These are phyloP conservation scores for Plumapathes pennacea DNA, from an alignment of 92 coral and sea anemone species.

Conservation along the genomic window DNA sequence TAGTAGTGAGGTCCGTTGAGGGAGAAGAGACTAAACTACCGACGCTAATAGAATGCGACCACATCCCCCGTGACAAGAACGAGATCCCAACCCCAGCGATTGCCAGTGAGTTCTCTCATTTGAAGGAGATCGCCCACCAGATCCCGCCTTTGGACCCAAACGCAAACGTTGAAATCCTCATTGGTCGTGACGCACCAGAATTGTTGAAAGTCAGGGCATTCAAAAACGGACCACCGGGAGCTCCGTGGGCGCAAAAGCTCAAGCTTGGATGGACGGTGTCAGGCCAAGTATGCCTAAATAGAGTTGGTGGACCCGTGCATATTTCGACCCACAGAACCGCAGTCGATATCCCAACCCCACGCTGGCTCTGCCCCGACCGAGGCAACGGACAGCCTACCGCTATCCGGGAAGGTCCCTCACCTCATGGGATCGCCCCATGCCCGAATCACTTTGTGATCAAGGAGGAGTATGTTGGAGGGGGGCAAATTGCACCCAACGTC, in stretches of 20 bases:
- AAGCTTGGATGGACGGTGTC: too few relatives aligned
- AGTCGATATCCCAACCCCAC: neutral
- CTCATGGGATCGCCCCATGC: neutral
- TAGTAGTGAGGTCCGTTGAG: too few relatives aligned
- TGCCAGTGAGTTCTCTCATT: constrained; percentile 16
- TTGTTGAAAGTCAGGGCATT: constrained; percentile 34
- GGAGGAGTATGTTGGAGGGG: neutral
- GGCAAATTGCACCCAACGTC: constrained; percentile 1
- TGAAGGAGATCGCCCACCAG: constrained; percentile 9
- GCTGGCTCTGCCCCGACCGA: neutral
- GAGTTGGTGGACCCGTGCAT: constrained; percentile 26
- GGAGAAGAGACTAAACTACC: too few relatives aligned
- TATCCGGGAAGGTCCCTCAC: neutral
- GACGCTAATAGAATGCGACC: constrained; percentile 27
- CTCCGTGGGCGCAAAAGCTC: too few relatives aligned
- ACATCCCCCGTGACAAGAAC: constrained; percentile 9
- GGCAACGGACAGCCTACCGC: too few relatives aligned
- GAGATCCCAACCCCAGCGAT: constrained; percentile 32
- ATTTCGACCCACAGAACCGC: constrained; percentile 11
- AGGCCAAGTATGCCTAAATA: constrained; percentile 22
- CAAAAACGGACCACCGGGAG: constrained; percentile 23
- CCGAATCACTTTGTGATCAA: constrained; percentile 8
- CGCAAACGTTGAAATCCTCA: constrained; percentile 1
- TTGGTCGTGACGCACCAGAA: constrained; percentile 32
- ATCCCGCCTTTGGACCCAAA: constrained; percentile 23